These are phyloP conservation scores for Indicator maculatus DNA, from an alignment of 2,113 vertebrate species.

Conservation along the genomic window DNA sequence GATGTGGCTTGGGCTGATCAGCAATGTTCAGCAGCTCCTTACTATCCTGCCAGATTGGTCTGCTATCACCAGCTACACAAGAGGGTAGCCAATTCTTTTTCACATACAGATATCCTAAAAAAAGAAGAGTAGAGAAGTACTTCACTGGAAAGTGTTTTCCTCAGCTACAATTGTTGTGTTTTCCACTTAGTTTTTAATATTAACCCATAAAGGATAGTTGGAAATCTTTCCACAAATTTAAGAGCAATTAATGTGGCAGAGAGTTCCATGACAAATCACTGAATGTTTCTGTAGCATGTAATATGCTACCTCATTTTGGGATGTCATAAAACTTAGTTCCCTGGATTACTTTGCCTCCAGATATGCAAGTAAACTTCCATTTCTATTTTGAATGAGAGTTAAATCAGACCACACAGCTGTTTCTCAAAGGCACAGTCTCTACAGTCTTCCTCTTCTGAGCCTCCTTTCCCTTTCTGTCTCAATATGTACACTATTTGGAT, in stretches of 20 bases:
- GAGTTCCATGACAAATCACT: not conserved
- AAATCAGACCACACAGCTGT: slow-evolving; percentile 4
- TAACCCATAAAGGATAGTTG: not conserved
- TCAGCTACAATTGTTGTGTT: not conserved
- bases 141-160: not conserved
- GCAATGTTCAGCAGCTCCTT: not conserved
- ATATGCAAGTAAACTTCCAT: not conserved
- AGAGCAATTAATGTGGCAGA: not conserved
- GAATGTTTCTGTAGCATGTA: not conserved
- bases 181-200: not conserved
- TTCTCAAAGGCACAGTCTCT: not conserved
- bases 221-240: not conserved
- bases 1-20: not conserved
- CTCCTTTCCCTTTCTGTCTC: not conserved
- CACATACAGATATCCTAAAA: not conserved
- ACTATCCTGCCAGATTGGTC: not conserved
- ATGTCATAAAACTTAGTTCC: not conserved
- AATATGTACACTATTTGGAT: not conserved
- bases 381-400: not conserved
- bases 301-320: not conserved
- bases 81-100: not conserved
- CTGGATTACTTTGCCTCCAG: slow-evolving; percentile 14
- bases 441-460: not conserved
- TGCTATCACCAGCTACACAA: not conserved
- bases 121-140: not conserved